Conservation (phyloP, 2,888 invertebrate genomes). For the Empis livida region DNA sequence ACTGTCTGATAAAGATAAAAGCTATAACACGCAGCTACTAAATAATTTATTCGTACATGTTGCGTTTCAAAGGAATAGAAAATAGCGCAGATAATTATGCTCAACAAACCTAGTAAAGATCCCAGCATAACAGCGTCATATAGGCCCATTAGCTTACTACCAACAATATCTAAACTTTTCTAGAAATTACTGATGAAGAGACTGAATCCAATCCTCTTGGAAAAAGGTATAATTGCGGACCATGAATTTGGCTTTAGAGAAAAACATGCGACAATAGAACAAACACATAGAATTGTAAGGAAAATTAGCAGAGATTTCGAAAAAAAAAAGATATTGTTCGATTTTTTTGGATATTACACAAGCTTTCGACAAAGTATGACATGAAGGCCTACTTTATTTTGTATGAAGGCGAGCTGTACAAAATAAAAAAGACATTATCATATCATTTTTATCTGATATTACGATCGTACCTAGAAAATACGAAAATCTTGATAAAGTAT, state of each 20-base stretch:
- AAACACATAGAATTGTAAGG: background rate
- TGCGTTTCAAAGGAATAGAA: background rate
- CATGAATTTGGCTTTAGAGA: background rate
- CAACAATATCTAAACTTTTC: background rate
- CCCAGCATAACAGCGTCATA: no score
- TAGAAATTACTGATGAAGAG: background rate
- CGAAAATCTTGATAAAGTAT: background rate
- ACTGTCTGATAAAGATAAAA: no score
- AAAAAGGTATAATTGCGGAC: background rate
- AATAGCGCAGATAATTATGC: background rate
- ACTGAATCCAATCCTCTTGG: background rate
- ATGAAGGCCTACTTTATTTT: slow-evolving; percentile 12
- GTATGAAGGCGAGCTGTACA: slow-evolving; percentile 12
- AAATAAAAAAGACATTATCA: slow-evolving; percentile 10
- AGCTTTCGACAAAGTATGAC: slow-evolving; percentile 19
- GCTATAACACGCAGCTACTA: no score
- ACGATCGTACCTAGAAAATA: background rate
- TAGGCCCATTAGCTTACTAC: no score
- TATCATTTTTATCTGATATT: background rate
- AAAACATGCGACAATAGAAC: background rate
- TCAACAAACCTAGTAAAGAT: background rate
- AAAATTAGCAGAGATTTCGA: slow-evolving; percentile 4
- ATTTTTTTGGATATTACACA: slow-evolving; percentile 16
- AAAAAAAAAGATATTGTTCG: slow-evolving; percentile 13
- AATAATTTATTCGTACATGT: background rate